phyloP scores from a whole-genome alignment of 2,113 vertebrate species.

The Crocuta crocuta region DNA sequence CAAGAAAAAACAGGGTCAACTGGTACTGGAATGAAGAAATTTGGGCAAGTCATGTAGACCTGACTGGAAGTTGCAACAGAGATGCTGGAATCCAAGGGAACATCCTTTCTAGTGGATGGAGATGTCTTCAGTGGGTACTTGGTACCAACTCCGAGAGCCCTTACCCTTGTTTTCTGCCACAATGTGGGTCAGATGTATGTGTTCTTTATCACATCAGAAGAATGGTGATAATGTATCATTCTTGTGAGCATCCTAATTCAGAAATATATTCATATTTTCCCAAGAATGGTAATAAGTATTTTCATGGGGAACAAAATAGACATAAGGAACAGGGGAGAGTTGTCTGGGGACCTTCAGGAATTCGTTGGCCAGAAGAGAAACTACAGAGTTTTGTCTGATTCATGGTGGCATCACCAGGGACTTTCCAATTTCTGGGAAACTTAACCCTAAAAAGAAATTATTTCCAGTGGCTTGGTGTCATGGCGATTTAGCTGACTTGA shows the following conservation, averaged over 20 bases:
- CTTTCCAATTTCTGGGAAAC: conserved; percentile 65
- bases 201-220: background rate
- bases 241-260: background rate
- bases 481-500: conserved; percentile 49
- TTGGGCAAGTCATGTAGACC: background rate
- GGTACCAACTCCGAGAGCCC: background rate
- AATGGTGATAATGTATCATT: background rate
- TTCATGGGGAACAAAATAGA: background rate
- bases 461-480: conserved; percentile 63
- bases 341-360: conserved; percentile 6
- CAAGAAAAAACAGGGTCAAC: background rate
- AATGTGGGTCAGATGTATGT: background rate
- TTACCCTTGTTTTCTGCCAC: background rate
- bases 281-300: background rate
- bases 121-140: background rate
- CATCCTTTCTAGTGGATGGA: background rate
- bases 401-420: conserved; percentile 37
- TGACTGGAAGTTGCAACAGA: background rate
- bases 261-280: background rate
- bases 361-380: conserved; percentile 25
- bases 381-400: conserved; percentile 41
- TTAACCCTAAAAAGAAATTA: conserved; percentile 66
- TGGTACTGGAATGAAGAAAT: background rate
- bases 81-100: background rate
- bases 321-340: background rate